phyloP scores from a whole-genome alignment of 2,888 invertebrate genomes.

The Erannis defoliaria region DNA sequence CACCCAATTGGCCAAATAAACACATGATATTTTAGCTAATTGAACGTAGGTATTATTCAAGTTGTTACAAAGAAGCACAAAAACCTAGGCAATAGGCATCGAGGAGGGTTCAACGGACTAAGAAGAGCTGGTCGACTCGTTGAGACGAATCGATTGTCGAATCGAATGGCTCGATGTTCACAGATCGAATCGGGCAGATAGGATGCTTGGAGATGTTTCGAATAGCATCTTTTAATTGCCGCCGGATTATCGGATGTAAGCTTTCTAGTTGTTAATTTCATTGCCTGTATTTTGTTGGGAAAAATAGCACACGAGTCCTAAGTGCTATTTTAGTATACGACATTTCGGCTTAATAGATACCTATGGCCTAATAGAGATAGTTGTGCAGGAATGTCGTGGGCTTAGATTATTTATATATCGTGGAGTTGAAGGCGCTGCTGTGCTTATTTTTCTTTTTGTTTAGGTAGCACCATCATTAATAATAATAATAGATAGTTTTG shows the following conservation, averaged over 20 bases:
- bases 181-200: conserved; percentile 63
- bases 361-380: too few relatives aligned
- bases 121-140: conserved; percentile 51
- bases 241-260: conserved; percentile 27
- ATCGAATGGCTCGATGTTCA: conserved; percentile 68
- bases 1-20: conserved; percentile 35
- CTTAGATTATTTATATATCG: too few relatives aligned
- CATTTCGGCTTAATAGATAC: too few relatives aligned
- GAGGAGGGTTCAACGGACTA: conserved; percentile 41
- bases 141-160: conserved; percentile 75
- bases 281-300: neutral
- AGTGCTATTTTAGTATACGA: too few relatives aligned
- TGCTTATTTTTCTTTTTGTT: too few relatives aligned
- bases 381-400: too few relatives aligned
- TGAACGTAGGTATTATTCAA: conserved; percentile 40
- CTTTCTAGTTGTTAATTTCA: conserved; percentile 12
- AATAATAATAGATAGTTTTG: too few relatives aligned
- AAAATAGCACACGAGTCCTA: neutral
- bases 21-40: conserved; percentile 47
- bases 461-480: too few relatives aligned
- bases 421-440: too few relatives aligned
- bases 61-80: conserved; percentile 39
- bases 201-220: conserved; percentile 38
- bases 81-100: conserved; percentile 48
- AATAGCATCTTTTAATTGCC: conserved; percentile 39